These are phyloP conservation scores for Homalodisca vitripennis DNA, from an alignment of 1,140 invertebrate genomes.

Conservation along the genomic window DNA sequence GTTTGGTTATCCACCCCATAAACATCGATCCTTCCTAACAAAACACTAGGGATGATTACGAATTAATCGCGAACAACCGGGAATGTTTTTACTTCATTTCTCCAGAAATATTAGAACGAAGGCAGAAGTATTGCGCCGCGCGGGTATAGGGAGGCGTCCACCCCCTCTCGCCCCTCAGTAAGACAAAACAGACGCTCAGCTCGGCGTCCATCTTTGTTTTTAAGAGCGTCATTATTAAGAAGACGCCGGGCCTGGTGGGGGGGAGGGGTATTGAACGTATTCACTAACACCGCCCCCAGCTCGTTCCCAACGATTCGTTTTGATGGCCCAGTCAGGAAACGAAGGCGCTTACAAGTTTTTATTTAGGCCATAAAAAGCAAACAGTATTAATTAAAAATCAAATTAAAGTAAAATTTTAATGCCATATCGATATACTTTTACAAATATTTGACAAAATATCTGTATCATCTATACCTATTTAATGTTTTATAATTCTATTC, in stretches of 20 bases:
- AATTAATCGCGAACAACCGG: neutral
- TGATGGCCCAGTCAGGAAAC: neutral
- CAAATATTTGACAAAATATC: too few relatives aligned
- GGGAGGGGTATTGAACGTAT: constrained; percentile 26
- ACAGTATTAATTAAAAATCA: too few relatives aligned
- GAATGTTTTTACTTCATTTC: constrained; percentile 10
- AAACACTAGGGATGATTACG: constrained; percentile 1
- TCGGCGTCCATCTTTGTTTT: constrained; percentile 34
- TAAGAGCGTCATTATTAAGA: constrained; percentile 33
- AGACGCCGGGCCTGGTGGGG: constrained; percentile 7
- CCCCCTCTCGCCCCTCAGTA: constrained; percentile 10
- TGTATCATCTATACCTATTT: too few relatives aligned
- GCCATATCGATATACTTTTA: too few relatives aligned
- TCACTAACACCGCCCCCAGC: neutral
- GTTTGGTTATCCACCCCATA: constrained; percentile 5
- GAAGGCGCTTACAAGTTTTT: too few relatives aligned
- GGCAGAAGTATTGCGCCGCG: constrained; percentile 4
- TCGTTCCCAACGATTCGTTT: neutral
- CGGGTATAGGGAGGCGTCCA: neutral
- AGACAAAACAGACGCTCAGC: constrained; percentile 30
- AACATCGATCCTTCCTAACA: neutral
- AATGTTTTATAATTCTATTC: too few relatives aligned
- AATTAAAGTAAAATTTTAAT: too few relatives aligned
- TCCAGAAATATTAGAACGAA: constrained; percentile 9
- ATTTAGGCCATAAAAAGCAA: too few relatives aligned